Evolutionary conservation across 2,113 vertebrate species (phyloP), one percentile per base, ranked within the genome.

Genomic region (Typhlomys cinereus): DNA sequence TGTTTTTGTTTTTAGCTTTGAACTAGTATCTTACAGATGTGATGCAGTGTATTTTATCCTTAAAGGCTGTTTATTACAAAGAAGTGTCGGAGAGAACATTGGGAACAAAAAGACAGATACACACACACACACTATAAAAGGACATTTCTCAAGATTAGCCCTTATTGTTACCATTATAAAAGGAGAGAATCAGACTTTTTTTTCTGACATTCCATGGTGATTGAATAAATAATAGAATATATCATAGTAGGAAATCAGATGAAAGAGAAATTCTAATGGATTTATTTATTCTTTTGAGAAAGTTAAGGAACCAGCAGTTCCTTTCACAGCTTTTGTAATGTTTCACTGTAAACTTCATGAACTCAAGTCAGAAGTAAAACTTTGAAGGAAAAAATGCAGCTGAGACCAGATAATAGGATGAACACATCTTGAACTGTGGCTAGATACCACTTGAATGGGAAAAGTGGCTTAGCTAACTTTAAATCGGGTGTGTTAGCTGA

Each of bases 291-390:
- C 91, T 97, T 97, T 95, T 97, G 95, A 97, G 96, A 97, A 98
- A 97, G 97, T n/a, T 97, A 97, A 97, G 95, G 92, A 96, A 97
- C 95, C 95, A 96, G 88, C 97, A 95, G 97, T 98, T 97, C 94
- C 86, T 97, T 97, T 97, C 90, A 97, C 88, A 97, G 86, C 89
- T 96, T 97, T 97, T 97, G 93, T 97, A 94, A 96, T 97, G 91
- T 95, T 97, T 96, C 91, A 96, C 91, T 94, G 87, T 97, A 95
- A 97, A 98, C 97, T 96, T 96, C 96, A 90, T 97, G 81, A 96
- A 96, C 94, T 95, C 89, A 97, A 97, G 94, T 97, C 88, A 96
- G 95, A 97, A 97, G 96, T 97, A 97, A 96, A 98, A 92, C 69
- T 92, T 92, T 61, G 9, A 94, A 96, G 88, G 94, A 97, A 97